Conservation (phyloP, 2,888 invertebrate species). For the Brachyopa scutellaris region DNA sequence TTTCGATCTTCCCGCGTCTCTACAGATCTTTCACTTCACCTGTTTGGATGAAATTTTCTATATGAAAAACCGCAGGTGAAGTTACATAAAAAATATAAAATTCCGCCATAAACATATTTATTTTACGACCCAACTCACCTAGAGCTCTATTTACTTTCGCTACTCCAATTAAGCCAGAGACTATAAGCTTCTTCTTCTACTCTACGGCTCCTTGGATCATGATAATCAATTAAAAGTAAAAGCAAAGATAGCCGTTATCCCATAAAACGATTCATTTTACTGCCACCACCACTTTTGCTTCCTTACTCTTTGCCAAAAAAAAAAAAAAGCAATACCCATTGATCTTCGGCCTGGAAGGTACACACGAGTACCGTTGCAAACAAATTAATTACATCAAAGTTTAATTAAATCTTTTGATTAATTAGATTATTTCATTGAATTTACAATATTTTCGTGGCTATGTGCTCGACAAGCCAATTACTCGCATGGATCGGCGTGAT, state of each 20-base stretch:
- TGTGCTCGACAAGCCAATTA: slow-evolving; percentile 33
- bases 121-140: slow-evolving; percentile 3
- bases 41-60: no score
- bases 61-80: not conserved
- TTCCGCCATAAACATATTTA: slow-evolving; percentile 20
- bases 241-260: slow-evolving; percentile 37
- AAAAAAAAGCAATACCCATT: slow-evolving; percentile 7
- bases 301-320: not conserved
- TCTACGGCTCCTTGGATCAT: slow-evolving; percentile 4
- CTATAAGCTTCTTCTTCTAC: slow-evolving; percentile 35
- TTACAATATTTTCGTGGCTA: slow-evolving; percentile 21
- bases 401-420: slow-evolving; percentile 64
- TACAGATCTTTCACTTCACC: not conserved
- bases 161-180: slow-evolving; percentile 31
- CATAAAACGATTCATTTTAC: slow-evolving; percentile 47
- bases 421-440: slow-evolving; percentile 29
- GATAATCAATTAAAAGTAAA: slow-evolving; percentile 61
- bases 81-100: not conserved
- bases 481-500: slow-evolving; percentile 17
- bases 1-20: not conserved
- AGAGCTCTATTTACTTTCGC: slow-evolving; percentile 46
- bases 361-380: not conserved
- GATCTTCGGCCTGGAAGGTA: slow-evolving; percentile 43
- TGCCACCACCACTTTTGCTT: not conserved
- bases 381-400: slow-evolving; percentile 52